A percentile compares a stretch with the other conserved stretches of the same genome.
Evolutionary conservation across 2,113 vertebrate species (phyloP).

Genomic region (Pteropus alecto): DNA sequence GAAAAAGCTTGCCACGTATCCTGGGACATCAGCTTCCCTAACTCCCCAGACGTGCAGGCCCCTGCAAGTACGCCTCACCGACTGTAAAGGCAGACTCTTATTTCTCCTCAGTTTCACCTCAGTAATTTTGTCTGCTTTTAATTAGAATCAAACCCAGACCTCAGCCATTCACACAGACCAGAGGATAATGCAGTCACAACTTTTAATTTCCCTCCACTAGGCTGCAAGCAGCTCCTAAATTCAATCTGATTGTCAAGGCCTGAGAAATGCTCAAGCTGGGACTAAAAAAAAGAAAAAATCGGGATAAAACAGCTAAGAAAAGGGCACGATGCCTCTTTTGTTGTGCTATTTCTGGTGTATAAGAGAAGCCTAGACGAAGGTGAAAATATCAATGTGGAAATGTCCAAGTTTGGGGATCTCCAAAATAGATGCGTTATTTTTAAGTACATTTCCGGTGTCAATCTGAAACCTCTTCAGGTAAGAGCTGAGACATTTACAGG

Average conservation of each 20-base stretch:
- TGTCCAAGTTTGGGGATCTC: conserved; percentile 54
- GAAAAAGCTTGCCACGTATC: neutral
- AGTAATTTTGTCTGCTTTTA: conserved; percentile 64
- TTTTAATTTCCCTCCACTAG: conserved; percentile 75
- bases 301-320: conserved; percentile 73
- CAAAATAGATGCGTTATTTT: conserved; percentile 76
- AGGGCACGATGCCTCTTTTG: conserved; percentile 74
- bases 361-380: conserved; percentile 47
- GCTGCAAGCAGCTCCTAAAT: conserved; percentile 76
- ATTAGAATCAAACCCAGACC: conserved; percentile 74
- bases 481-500: conserved; percentile 25
- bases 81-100: neutral
- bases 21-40: neutral
- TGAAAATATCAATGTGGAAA: conserved; percentile 61
- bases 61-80: neutral
- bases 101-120: conserved; percentile 48
- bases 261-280: conserved; percentile 67
- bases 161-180: conserved; percentile 56
- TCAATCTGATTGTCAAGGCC: conserved; percentile 75
- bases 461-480: conserved; percentile 63
- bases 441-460: conserved; percentile 60
- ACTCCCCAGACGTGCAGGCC: no score
- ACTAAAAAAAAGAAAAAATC: conserved; percentile 62
- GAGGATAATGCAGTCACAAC: conserved; percentile 67
- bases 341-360: conserved; percentile 60